These are phyloP conservation scores for Erebia ligea DNA, from an alignment of 2,888 invertebrate genomes.

Conservation along the genomic window DNA sequence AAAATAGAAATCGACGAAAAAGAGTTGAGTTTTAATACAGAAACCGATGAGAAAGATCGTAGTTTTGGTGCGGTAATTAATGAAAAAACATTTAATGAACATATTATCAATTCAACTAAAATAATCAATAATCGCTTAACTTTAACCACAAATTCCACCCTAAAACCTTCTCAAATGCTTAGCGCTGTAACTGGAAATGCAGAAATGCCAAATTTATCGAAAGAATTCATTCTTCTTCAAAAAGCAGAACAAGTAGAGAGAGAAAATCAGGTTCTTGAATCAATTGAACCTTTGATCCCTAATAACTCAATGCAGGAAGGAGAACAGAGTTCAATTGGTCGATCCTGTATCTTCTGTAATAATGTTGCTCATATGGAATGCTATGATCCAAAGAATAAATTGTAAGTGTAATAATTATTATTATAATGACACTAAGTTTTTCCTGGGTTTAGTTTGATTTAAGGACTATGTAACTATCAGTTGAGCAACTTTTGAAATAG, in stretches of 20 bases:
- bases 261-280: slow-evolving; percentile 26
- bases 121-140: neutral
- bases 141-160: neutral
- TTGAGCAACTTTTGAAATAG: too few species aligned
- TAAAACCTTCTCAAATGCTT: slow-evolving; percentile 27
- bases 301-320: slow-evolving; percentile 33
- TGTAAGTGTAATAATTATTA: slow-evolving; percentile 52
- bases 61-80: neutral
- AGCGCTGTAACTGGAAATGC: slow-evolving; percentile 37
- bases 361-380: slow-evolving; percentile 59
- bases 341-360: slow-evolving; percentile 64
- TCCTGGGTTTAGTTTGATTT: too few species aligned
- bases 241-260: slow-evolving; percentile 42
- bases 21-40: neutral
- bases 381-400: slow-evolving; percentile 56
- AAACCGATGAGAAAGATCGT: neutral
- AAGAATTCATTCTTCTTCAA: slow-evolving; percentile 45
- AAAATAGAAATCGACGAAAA: slow-evolving; percentile 32
- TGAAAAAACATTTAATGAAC: neutral
- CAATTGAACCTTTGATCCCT: slow-evolving; percentile 28
- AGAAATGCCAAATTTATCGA: slow-evolving; percentile 45
- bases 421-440: neutral
- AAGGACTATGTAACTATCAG: too few species aligned
- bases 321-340: slow-evolving; percentile 38
- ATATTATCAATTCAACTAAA: neutral